These are phyloP conservation scores for Drosophila algonquin DNA, from an alignment of 2,888 invertebrate genomes.

Conservation along the genomic window DNA sequence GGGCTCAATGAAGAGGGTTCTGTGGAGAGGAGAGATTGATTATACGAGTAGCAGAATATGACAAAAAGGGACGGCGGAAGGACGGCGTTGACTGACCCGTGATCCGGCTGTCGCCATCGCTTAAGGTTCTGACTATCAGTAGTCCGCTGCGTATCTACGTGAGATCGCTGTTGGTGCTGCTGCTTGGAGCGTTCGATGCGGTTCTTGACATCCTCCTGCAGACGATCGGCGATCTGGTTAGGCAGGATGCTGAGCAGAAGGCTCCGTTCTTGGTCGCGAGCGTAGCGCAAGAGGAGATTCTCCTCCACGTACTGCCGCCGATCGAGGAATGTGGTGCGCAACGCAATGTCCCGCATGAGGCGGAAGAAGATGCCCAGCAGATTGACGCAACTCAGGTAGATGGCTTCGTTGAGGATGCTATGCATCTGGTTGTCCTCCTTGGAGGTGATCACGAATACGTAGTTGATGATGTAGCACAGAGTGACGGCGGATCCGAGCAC, in stretches of 20 bases:
- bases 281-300: slow-evolving; percentile 91
- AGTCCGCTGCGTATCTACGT: slow-evolving; percentile 47
- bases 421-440: slow-evolving; percentile 81
- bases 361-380: slow-evolving; percentile 94
- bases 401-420: slow-evolving; percentile 86
- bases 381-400: slow-evolving; percentile 87
- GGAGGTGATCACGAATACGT: slow-evolving; percentile 84
- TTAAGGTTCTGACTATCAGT: slow-evolving; percentile 63
- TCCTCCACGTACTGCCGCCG: slow-evolving; percentile 93
- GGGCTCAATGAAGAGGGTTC: slow-evolving; percentile 93
- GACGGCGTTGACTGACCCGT: slow-evolving; percentile 62
- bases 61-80: no score
- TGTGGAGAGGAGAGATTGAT: slow-evolving; percentile 74
- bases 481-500: slow-evolving; percentile 89
- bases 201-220: slow-evolving; percentile 86
- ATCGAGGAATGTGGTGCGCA: slow-evolving; percentile 93
- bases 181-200: slow-evolving; percentile 86
- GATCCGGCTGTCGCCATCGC: slow-evolving; percentile 82
- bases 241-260: slow-evolving; percentile 94
- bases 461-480: slow-evolving; percentile 86
- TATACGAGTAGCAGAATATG: no score
- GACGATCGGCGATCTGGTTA: slow-evolving; percentile 89
- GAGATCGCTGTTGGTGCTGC: slow-evolving; percentile 61
- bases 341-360: slow-evolving; percentile 94
- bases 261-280: slow-evolving; percentile 95